Percentiles rank a stretch among this genome's conserved stretches.
Evolutionary conservation across 92 coral and sea anemone species (phyloP).

Genomic region (Diadumene lineata): DNA sequence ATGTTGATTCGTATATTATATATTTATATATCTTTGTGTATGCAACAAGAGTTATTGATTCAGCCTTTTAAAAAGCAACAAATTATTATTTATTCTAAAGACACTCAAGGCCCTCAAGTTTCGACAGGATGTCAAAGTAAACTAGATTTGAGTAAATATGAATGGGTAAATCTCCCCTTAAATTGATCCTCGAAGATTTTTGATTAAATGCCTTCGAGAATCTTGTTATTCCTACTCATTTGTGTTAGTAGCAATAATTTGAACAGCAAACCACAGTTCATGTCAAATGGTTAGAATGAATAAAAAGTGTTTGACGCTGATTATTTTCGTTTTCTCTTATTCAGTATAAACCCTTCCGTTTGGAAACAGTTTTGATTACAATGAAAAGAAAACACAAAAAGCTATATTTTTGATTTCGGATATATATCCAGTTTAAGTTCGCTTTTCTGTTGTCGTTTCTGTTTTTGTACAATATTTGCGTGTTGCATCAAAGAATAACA

Average conservation of each 20-base stretch:
- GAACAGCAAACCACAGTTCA: conserved; percentile 6
- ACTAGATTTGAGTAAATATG: conserved; percentile 34
- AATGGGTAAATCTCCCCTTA: conserved; percentile 31
- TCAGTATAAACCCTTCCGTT: conserved; percentile 1
- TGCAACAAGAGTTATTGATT: conserved; percentile 55
- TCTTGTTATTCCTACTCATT: conserved; percentile 4
- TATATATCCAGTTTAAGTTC: neutral
- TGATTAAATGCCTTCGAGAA: conserved; percentile 6
- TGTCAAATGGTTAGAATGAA: neutral
- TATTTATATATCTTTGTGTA: conserved; percentile 18
- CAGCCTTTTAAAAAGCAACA: conserved; percentile 64
- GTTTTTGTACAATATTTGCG: neutral
- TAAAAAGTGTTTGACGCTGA: neutral
- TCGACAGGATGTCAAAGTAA: conserved; percentile 36
- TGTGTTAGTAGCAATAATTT: neutral
- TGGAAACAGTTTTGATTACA: neutral
- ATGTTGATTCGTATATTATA: neutral
- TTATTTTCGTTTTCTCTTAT: neutral
- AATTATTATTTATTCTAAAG: conserved; percentile 71
- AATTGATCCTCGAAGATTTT: conserved; percentile 2
- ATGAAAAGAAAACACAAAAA: neutral
- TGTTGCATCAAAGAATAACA: neutral
- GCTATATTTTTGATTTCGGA: neutral
- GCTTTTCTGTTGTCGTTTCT: neutral
- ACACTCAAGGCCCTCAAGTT: conserved; percentile 43